phyloP scores from a whole-genome alignment of 2,113 vertebrate genomes.

The Eubucco bourcierii region DNA sequence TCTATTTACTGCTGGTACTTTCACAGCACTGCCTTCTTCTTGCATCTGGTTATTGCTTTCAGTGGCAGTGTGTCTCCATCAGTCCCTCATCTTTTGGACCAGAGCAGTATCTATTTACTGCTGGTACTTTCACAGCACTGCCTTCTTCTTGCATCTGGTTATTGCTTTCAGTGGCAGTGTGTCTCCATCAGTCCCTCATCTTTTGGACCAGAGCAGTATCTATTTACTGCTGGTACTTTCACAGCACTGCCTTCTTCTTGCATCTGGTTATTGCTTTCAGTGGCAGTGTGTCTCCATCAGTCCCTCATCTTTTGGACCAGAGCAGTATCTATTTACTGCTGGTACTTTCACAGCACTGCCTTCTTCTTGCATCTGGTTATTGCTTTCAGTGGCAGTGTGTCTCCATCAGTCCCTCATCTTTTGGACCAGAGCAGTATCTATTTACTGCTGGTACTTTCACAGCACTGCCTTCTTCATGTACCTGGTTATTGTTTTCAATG shows the following conservation, averaged over 20 bases:
- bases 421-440: background rate
- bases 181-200: background rate
- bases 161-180: background rate
- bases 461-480: background rate
- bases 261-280: background rate
- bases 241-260: background rate
- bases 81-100: background rate
- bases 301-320: background rate
- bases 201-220: background rate
- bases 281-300: accelerated
- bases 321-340: background rate
- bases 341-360: background rate
- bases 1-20: background rate
- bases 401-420: background rate
- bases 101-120: accelerated
- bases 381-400: background rate
- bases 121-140: background rate
- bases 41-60: background rate
- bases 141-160: background rate
- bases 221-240: background rate
- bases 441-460: background rate
- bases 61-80: background rate
- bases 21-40: background rate
- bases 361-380: background rate
- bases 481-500: background rate